Evolutionary conservation across 30 jellyfish, hydroid and myxozoan genomes (phyloP).

Genomic region (Pseudorhiza aurosa): DNA sequence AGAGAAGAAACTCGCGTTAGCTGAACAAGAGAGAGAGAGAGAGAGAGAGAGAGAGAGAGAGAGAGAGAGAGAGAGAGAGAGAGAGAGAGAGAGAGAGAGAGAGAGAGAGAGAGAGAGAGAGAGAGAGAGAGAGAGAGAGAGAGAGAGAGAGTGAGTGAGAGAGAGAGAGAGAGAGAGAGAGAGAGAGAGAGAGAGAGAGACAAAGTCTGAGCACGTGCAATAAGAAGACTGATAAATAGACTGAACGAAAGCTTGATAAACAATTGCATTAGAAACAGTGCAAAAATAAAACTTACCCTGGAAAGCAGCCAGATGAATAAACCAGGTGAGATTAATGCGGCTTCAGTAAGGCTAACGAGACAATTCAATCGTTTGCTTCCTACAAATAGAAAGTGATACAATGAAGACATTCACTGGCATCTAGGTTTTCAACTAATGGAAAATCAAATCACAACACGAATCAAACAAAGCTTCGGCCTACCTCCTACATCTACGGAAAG

Average conservation of each 20-base stretch:
- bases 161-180: too few relatives aligned
- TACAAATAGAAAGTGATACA: neutral
- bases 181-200: too few relatives aligned
- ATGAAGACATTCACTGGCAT: neutral
- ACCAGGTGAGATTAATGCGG: constrained; percentile 45
- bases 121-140: too few relatives aligned
- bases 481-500: constrained; percentile 75
- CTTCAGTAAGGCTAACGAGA: constrained; percentile 37
- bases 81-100: too few relatives aligned
- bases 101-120: too few relatives aligned
- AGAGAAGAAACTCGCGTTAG: too few relatives aligned
- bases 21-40: too few relatives aligned
- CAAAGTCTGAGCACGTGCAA: too few relatives aligned
- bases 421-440: neutral
- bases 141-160: too few relatives aligned
- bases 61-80: too few relatives aligned
- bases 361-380: constrained; percentile 80
- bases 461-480: neutral
- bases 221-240: too few relatives aligned
- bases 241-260: neutral
- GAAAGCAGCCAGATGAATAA: constrained; percentile 8
- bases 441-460: neutral
- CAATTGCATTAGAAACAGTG: neutral
- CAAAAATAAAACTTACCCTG: constrained; percentile 44
- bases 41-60: too few relatives aligned